Evolutionary conservation across 2,797 vertebrate genomes (phyloP).

Genomic region (Philypnodon macrostomus): DNA sequence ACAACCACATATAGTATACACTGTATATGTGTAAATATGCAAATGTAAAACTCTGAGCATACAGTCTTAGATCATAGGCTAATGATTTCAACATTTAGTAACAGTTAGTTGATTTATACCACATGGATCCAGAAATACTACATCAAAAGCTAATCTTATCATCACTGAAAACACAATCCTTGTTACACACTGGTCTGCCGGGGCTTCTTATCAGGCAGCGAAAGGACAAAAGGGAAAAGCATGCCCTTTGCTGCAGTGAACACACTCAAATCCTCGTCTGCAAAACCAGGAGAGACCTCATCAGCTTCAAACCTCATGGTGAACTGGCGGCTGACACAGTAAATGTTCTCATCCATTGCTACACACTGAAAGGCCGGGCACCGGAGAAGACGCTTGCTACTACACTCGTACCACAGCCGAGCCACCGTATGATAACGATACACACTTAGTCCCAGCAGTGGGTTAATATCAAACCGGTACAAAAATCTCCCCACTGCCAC

Average conservation of each 20-base stretch:
- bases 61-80: too few species aligned
- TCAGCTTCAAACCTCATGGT: constrained; percentile 84
- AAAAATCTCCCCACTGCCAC: constrained; percentile 80
- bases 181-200: constrained; percentile 79
- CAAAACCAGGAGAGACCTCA: constrained; percentile 84
- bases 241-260: constrained; percentile 80
- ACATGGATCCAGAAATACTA: constrained; percentile 32
- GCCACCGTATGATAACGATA: constrained; percentile 85
- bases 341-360: constrained; percentile 71
- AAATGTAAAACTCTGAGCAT: too few species aligned
- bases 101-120: constrained; percentile 20
- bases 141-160: constrained; percentile 48
- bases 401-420: constrained; percentile 88
- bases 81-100: background rate
- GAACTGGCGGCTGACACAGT: constrained; percentile 82
- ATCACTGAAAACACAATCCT: constrained; percentile 45
- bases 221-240: constrained; percentile 83
- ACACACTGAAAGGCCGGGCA: constrained; percentile 83
- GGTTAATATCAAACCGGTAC: constrained; percentile 88
- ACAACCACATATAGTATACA: too few species aligned
- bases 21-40: too few species aligned
- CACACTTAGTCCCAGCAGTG: constrained; percentile 76
- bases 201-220: constrained; percentile 69
- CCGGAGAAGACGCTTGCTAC: constrained; percentile 50
- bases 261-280: constrained; percentile 71